A percentile compares a stretch with the other conserved stretches of the same genome.
Conservation (phyloP, 2,113 vertebrate genomes). For the Alethe castanea region DNA sequence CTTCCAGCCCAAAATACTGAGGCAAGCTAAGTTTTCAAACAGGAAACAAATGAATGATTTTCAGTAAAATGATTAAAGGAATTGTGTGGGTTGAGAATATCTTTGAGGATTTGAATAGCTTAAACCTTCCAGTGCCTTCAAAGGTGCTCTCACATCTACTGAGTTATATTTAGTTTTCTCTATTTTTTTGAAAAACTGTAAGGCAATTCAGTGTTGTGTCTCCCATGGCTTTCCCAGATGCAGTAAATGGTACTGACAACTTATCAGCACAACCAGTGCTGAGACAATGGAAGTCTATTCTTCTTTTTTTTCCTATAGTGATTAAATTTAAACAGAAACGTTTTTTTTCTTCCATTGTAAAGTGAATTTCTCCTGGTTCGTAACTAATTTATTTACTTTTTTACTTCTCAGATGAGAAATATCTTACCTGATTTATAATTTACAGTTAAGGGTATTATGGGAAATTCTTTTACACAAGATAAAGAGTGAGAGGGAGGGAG, state of each 20-base stretch:
- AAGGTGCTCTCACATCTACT: conserved; percentile 54
- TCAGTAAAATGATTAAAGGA: conserved; percentile 59
- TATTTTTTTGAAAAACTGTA: conserved; percentile 19
- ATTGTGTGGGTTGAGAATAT: conserved; percentile 58
- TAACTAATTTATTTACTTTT: not conserved
- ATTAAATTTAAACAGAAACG: conserved; percentile 62
- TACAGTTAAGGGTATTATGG: not conserved
- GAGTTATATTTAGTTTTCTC: conserved; percentile 67
- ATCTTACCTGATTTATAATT: not conserved
- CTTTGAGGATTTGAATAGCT: conserved; percentile 68
- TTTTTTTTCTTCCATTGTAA: not conserved
- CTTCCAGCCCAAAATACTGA: not conserved
- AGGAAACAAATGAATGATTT: not conserved
- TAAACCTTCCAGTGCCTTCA: conserved; percentile 65
- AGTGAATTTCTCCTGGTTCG: not conserved
- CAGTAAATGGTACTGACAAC: conserved; percentile 49
- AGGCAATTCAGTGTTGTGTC: conserved; percentile 45
- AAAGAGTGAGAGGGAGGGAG: not conserved
- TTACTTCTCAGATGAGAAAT: not conserved
- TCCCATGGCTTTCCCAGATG: conserved; percentile 64
- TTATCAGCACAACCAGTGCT: not conserved
- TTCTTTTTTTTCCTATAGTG: not conserved
- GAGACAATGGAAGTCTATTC: conserved; percentile 3
- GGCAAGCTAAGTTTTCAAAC: conserved; percentile 35
- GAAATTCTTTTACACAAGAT: not conserved